These are phyloP conservation scores for Colossoma macropomum DNA, from an alignment of 2,113 vertebrate genomes.

Conservation along the genomic window DNA sequence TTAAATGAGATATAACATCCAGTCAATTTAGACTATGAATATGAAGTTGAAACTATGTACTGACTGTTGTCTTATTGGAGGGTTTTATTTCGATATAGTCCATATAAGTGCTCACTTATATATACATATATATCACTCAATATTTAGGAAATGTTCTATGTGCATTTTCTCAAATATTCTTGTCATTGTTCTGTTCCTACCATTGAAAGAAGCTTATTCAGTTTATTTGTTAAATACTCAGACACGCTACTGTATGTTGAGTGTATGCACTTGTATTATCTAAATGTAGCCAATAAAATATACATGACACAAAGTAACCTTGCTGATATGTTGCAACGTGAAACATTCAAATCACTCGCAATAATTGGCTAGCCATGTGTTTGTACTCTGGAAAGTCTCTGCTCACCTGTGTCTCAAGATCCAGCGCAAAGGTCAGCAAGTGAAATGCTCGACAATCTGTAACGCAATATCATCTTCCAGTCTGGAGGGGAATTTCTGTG, in stretches of 20 bases:
- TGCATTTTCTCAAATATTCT: slow-evolving; percentile 40
- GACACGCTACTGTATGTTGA: not conserved
- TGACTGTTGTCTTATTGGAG: not conserved
- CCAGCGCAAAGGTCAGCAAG: slow-evolving; percentile 29
- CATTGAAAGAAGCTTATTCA: not conserved
- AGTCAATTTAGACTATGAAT: not conserved
- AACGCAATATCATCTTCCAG: slow-evolving; percentile 6
- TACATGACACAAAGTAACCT: slow-evolving; percentile 19
- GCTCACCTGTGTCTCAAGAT: slow-evolving; percentile 34
- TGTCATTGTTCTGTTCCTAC: slow-evolving; percentile 21
- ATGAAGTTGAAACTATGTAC: not conserved
- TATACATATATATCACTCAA: not conserved
- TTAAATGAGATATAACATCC: not conserved
- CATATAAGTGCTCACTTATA: slow-evolving; percentile 19
- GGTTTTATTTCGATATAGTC: not conserved
- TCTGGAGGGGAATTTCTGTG: not conserved
- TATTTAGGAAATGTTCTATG: slow-evolving; percentile 26
- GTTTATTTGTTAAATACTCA: slow-evolving; percentile 25
- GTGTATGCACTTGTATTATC: slow-evolving; percentile 29
- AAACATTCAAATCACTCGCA: not conserved
- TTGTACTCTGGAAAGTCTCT: slow-evolving; percentile 4
- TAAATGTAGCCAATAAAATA: slow-evolving; percentile 45
- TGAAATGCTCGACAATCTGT: not conserved
- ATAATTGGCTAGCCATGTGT: not conserved
- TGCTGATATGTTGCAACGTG: not conserved